phyloP scores from a whole-genome alignment of 2,797 vertebrate species.

The Catamblyrhynchus diadema region DNA sequence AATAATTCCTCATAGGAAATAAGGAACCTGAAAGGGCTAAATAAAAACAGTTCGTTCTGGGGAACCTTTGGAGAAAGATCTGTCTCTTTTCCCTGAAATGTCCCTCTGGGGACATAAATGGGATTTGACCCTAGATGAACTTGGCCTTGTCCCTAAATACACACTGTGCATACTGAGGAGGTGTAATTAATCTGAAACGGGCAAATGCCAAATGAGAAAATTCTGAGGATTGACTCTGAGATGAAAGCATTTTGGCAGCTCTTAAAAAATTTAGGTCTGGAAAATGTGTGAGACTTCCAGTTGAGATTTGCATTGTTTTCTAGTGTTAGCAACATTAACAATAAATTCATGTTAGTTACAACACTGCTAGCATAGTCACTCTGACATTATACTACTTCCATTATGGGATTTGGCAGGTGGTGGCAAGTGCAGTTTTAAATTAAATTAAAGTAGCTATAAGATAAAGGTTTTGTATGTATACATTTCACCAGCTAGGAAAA shows the following conservation, averaged over 20 bases:
- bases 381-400: not conserved
- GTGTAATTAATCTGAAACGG: accelerated
- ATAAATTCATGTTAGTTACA: not conserved
- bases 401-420: not conserved
- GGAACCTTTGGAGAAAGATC: not conserved
- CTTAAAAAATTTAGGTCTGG: not conserved
- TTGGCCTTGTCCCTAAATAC: not conserved
- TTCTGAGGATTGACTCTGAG: not conserved
- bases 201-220: not conserved
- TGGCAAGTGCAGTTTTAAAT: not conserved
- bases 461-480: not conserved
- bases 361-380: not conserved
- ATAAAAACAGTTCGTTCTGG: not conserved
- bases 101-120: not conserved
- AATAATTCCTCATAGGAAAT: not conserved
- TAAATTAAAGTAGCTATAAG: not conserved
- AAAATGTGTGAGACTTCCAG: not conserved
- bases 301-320: not conserved
- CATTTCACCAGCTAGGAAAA: not conserved
- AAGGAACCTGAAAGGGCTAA: not conserved
- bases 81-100: not conserved
- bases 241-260: not conserved
- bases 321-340: not conserved
- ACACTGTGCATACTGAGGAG: not conserved
- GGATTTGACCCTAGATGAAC: not conserved